phyloP scores from a whole-genome alignment of 2,113 vertebrate species.

The Hippocampus comes region DNA sequence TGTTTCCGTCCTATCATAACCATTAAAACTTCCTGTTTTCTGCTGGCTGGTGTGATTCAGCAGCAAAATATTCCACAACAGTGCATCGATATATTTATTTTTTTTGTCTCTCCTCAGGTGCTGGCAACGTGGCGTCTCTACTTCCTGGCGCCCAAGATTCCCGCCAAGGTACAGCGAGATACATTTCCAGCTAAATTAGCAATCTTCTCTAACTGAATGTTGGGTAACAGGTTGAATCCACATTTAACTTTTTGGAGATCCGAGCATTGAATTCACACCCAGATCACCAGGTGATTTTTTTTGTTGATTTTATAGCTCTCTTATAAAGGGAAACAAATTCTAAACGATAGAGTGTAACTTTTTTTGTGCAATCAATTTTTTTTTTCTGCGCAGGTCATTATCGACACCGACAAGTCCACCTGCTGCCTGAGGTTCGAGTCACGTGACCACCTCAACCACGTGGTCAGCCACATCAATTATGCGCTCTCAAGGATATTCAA shows the following conservation, averaged over 20 bases:
- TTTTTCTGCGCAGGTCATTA: slow-evolving; percentile 70
- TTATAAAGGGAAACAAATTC: no score
- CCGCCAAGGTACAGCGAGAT: slow-evolving; percentile 72
- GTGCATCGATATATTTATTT: slow-evolving; percentile 15
- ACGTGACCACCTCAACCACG: slow-evolving; percentile 75
- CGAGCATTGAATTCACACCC: slow-evolving; percentile 69
- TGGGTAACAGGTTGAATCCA: slow-evolving; percentile 62
- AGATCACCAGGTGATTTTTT: slow-evolving; percentile 63
- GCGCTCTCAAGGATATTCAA: slow-evolving; percentile 82
- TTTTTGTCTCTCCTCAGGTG: slow-evolving; percentile 46
- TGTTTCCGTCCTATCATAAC: slow-evolving; percentile 33
- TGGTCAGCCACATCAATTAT: slow-evolving; percentile 78
- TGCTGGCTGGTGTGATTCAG: slow-evolving; percentile 21
- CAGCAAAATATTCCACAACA: slow-evolving; percentile 35
- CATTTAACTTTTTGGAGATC: slow-evolving; percentile 75
- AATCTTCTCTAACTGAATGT: slow-evolving; percentile 9
- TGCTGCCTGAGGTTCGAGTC: slow-evolving; percentile 77
- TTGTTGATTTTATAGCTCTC: neutral
- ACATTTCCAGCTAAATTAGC: neutral
- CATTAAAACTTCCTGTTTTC: slow-evolving; percentile 46
- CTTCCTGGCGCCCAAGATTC: slow-evolving; percentile 76
- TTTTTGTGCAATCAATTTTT: neutral
- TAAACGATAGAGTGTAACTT: no score
- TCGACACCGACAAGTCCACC: slow-evolving; percentile 80
- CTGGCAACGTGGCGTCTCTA: slow-evolving; percentile 80